Conservation (phyloP, 2,113 vertebrate species). For the Nyctereutes procyonoides region DNA sequence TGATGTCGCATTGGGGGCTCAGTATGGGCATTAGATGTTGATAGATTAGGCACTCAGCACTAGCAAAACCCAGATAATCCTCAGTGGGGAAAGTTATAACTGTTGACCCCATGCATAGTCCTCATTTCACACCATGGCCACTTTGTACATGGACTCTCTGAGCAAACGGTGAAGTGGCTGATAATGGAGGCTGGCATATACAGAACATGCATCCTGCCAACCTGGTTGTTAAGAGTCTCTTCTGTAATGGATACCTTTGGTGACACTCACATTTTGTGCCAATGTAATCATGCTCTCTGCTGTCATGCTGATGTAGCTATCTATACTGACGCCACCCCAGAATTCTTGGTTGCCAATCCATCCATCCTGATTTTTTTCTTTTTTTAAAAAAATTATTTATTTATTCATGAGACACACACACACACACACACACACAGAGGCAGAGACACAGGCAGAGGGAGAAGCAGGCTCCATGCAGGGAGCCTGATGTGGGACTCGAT, state of each 20-base stretch:
- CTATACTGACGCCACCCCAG: background rate
- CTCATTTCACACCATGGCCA: background rate
- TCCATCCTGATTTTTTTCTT: background rate
- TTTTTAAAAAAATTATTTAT: background rate
- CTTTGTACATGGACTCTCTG: background rate
- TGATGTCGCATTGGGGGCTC: background rate
- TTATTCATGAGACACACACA: too few relatives aligned
- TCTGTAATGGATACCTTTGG: too few relatives aligned
- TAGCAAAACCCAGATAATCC: background rate
- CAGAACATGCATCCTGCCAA: background rate
- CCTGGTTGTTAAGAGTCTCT: background rate
- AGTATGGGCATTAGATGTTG: background rate
- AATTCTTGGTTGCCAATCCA: background rate
- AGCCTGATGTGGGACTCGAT: too few relatives aligned
- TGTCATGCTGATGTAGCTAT: background rate
- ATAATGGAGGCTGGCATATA: rapidly evolving
- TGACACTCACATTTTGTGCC: rapidly evolving
- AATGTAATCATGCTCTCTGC: rapidly evolving
- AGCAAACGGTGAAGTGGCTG: too few relatives aligned
- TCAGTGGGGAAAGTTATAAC: too few relatives aligned
- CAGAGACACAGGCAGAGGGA: too few relatives aligned
- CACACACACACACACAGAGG: too few relatives aligned
- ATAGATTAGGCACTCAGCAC: background rate
- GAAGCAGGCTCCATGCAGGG: too few relatives aligned
- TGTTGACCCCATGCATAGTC: background rate